Evolutionary conservation across 2,888 invertebrate genomes (phyloP), one percentile per base, ranked within the genome.

Genomic region (Trachelus stipa): DNA sequence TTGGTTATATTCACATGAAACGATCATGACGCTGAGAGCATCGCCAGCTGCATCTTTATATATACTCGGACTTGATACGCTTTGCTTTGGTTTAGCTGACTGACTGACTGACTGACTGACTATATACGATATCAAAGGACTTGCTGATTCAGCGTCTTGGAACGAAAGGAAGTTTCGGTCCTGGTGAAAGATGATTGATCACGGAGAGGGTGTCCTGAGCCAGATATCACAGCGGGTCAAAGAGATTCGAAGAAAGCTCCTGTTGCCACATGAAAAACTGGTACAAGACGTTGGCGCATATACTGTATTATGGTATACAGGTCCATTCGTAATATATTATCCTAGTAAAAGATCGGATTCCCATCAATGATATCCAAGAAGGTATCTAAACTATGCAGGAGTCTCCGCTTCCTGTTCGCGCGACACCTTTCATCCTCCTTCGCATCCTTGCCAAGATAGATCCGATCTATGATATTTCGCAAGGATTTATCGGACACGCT

Each of bases 61-160:
- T 23, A 23, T 6, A 56, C 56, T 15, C 56, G 9, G 56, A 9
- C 56, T 56, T 56, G 56, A 56, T 56, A 56, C 56, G 56, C 56
- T 23, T 56, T 56, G 40, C 40, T 40, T 40, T 40, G 40, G 23
- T 56, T 56, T 56, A 23, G 23, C 40, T 40, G 40, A 40, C 40
- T 40, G 40, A 40, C 40, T 40, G 40, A 37, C 37, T 37, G 12
- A 33, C 33, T 33, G 33, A 56, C 56, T 23, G 56, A 56, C 56
- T 56, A 56, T 23, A 56, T 56, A 40, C 68, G 77, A 68, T 77
- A 78, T 79, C 11, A 86, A 86, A 87, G 84, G 85, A 87, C 87
- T 84, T 86, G 87, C 87, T 86, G 87, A 87, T 87, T 87, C 87
- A 86, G 87, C 78, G 68, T 69, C 76, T 56, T 79, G 79, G 79